Conservation (phyloP, 1,140 invertebrate species). For the Thaumatotibia leucotreta region DNA sequence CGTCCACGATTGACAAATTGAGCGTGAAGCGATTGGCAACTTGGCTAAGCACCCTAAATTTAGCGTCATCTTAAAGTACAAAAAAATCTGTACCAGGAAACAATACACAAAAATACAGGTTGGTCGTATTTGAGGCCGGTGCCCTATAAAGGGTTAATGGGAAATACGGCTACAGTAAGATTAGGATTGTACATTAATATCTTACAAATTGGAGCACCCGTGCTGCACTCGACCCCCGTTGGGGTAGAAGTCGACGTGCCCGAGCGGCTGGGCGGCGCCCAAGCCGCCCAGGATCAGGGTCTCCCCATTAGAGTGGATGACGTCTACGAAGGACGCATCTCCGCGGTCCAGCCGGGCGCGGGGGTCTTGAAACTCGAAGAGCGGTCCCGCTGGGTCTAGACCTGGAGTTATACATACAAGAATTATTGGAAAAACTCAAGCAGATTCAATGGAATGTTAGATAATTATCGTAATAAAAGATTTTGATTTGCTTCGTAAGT, state of each 20-base stretch:
- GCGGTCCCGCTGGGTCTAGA: constrained; percentile 92
- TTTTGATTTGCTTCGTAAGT: too few species aligned
- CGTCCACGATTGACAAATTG: too few species aligned
- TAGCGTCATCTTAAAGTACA: too few species aligned
- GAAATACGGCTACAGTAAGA: too few species aligned
- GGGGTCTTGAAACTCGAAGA: constrained; percentile 92
- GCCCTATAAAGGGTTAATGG: too few species aligned
- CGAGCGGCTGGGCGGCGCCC: constrained; percentile 91
- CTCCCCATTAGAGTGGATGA: constrained; percentile 96
- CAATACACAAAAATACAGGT: too few species aligned
- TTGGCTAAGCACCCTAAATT: too few species aligned
- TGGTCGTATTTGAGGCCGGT: too few species aligned
- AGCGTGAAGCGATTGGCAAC: too few species aligned
- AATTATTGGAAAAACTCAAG: not conserved
- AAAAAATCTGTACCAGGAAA: too few species aligned
- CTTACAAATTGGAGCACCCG: constrained; percentile 77
- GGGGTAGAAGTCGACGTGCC: constrained; percentile 94
- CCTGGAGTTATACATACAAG: constrained; percentile 75
- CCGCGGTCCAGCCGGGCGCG: constrained; percentile 87
- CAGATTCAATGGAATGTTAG: too few species aligned
- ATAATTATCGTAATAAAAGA: too few species aligned
- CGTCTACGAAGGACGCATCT: constrained; percentile 95
- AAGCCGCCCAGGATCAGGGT: constrained; percentile 90
- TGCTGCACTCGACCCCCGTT: constrained; percentile 94
- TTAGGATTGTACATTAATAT: not conserved